Evolutionary conservation across 1,140 invertebrate genomes (phyloP), one percentile per base, ranked within the genome.

Genomic region (Schlechtendalia chinensis): DNA sequence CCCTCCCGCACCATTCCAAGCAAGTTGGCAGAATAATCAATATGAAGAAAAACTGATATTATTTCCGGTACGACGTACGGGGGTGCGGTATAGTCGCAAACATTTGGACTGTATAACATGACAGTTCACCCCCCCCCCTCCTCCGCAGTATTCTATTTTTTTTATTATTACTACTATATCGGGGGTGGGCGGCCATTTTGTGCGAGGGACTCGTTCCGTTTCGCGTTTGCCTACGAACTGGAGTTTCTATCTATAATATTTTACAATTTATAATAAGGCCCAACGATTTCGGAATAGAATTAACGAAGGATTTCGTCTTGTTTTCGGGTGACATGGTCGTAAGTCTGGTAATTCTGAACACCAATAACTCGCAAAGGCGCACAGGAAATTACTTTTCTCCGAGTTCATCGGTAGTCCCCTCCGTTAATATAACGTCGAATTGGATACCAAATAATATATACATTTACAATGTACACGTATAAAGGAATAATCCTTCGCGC

Each of bases 11-110:
- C n/a, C 56, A 24, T 75, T 75, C 50, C 24, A 67, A 24, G 39
- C 67, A 47, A 32, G 50, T 77, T 61, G 74, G 74, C 74, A 77
- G 56, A 77, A 77, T 77, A 77, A 77, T 77, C 74, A 77, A 77
- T 77, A 77, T 77, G 74, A 77, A 77, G 74, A 59, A 77, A 77
- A 77, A 77, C 54, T 61, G 74, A 77, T 77, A 77, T 77, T 77
- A 77, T 77, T 77, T 77, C 74, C 74, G 74, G 74, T 47, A 50
- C 14, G 12, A 39, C 54, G 74, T 61, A 45, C 14, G 56, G 53
- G 72, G 53, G 56, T 58, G 53, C 29, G 32, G 74, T 39, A 45
- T 45, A 77, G 56, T 77, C 74, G 56, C 74, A 77, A 77, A 61
- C 74, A 77, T 77, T 77, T 77, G 74, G 74, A 77, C 53, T 75